A percentile compares a stretch with the other conserved stretches of the same genome.
Evolutionary conservation across 2,888 invertebrate genomes (phyloP).

Genomic region (Craniophora ligustri): DNA sequence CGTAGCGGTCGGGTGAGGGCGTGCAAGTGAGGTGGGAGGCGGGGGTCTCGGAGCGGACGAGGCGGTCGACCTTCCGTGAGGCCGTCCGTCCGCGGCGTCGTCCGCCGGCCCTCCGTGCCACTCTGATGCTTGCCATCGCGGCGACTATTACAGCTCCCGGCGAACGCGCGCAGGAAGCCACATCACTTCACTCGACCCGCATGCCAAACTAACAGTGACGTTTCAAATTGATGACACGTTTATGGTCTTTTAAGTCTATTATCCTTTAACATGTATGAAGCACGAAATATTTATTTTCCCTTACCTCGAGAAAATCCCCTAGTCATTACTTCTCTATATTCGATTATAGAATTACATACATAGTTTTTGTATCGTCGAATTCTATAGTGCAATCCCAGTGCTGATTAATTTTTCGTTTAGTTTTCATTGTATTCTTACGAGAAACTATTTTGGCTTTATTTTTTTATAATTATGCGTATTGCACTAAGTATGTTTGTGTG

Average conservation of each 20-base stretch:
- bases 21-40: constrained; percentile 52
- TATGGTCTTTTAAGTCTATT: constrained; percentile 23
- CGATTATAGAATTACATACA: background rate
- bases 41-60: constrained; percentile 58
- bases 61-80: constrained; percentile 87
- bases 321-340: too few relatives aligned
- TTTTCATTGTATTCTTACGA: background rate
- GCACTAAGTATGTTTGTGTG: background rate
- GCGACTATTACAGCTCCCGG: constrained; percentile 54
- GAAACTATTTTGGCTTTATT: too few relatives aligned
- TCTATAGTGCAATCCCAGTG: too few relatives aligned
- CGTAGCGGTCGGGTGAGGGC: constrained; percentile 76
- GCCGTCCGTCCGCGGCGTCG: constrained; percentile 75
- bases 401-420: too few relatives aligned
- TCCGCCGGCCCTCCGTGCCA: constrained; percentile 71
- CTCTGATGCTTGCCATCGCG: constrained; percentile 68
- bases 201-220: constrained; percentile 45
- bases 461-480: too few relatives aligned
- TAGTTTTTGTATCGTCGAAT: background rate
- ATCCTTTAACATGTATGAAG: constrained; percentile 12
- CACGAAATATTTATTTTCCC: background rate
- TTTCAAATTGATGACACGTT: constrained; percentile 37
- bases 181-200: constrained; percentile 48
- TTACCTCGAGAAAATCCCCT: too few relatives aligned
- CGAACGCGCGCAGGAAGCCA: constrained; percentile 48